Conservation (phyloP, 1,140 invertebrate genomes). For the Drosophila lowei region DNA sequence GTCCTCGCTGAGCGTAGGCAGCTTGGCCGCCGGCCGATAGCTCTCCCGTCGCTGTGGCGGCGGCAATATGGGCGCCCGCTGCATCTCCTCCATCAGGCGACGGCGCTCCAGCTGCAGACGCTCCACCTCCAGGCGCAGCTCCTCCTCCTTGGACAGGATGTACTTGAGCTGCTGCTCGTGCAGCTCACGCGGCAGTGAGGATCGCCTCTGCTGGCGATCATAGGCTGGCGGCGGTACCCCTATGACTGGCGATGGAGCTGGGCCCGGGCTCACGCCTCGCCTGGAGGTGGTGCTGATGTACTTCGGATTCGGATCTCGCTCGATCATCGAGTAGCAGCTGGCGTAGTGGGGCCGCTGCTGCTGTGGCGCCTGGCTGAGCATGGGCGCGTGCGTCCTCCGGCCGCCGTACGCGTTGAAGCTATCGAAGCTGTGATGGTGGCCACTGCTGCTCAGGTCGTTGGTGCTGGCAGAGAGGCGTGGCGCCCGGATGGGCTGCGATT, state of each 20-base stretch:
- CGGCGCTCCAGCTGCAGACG: conserved; percentile 85
- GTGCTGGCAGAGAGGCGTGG: conserved; percentile 72
- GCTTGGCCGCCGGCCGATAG: conserved; percentile 60
- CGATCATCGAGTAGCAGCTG: conserved; percentile 83
- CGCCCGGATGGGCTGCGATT: conserved; percentile 63
- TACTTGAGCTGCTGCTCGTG: conserved; percentile 88
- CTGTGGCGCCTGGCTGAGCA: conserved; percentile 62
- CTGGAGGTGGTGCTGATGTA: conserved; percentile 83
- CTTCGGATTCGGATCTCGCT: conserved; percentile 83
- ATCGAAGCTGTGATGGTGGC: conserved; percentile 49
- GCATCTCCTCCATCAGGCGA: conserved; percentile 82
- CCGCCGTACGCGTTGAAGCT: conserved; percentile 68
- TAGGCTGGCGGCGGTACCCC: conserved; percentile 72
- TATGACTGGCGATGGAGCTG: conserved; percentile 79
- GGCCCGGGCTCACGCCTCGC: conserved; percentile 84
- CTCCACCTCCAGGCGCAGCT: conserved; percentile 86
- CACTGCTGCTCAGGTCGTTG: conserved; percentile 60
- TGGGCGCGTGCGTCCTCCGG: conserved; percentile 62
- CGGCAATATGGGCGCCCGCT: conserved; percentile 60
- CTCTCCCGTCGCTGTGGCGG: conserved; percentile 58
- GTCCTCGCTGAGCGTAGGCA: conserved; percentile 84
- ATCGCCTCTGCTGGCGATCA: conserved; percentile 83
- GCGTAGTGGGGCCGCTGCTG: conserved; percentile 70
- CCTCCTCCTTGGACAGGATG: conserved; percentile 87
- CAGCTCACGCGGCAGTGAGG: conserved; percentile 87